Evolutionary conservation across 1,140 invertebrate species (phyloP), one percentile per base, ranked within the genome.

Genomic region (Pseudomyrmex cubaensis): DNA sequence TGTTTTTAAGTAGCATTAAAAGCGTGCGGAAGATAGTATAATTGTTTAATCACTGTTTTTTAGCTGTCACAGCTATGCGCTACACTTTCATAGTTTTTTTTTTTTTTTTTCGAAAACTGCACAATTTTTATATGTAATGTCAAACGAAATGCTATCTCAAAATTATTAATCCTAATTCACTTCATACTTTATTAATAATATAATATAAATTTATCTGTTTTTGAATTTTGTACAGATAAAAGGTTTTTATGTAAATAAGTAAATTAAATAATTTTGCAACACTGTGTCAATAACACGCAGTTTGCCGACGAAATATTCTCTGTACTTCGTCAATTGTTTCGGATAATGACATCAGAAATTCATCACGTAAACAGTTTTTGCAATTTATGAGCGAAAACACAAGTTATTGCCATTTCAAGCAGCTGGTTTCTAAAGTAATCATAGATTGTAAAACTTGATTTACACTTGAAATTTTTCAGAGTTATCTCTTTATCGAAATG

Each of bases 41-140:
- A 78, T 59, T 70, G 66, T 80, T 72, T 54, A 80, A 70, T 72
- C 44, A 35, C 3, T 72, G 50, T 35, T 57, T 70, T 59, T 44
- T 59, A 59, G 54, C 54, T 80, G 54, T 72, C 25, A 80, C 35
- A 44, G 56, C n/a, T 70, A 70, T 25, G 56, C 13, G 5, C 35
- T 35, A 35, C 2, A 35, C 5, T 7, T 35, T 4, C 7, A 35
- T 1, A 7, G 35, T 35, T 35, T 35, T 5, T 1, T 35, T 35
- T 5, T 1, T 35, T 35, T 20, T 20, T 20, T 20, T 35, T 35
- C 2, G 0, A 35, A 35, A 35, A 35, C 35, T 35, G 35, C 35
- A 35, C 35, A 35, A 35, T 35, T 35, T 35, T 35, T 35, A 5
- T 35, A 5, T 7, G 22, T 25, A 25, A 25, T 25, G 35, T 35